These are phyloP conservation scores for Petrocephalus zakoni DNA, from an alignment of 2,113 vertebrate species.

Conservation along the genomic window DNA sequence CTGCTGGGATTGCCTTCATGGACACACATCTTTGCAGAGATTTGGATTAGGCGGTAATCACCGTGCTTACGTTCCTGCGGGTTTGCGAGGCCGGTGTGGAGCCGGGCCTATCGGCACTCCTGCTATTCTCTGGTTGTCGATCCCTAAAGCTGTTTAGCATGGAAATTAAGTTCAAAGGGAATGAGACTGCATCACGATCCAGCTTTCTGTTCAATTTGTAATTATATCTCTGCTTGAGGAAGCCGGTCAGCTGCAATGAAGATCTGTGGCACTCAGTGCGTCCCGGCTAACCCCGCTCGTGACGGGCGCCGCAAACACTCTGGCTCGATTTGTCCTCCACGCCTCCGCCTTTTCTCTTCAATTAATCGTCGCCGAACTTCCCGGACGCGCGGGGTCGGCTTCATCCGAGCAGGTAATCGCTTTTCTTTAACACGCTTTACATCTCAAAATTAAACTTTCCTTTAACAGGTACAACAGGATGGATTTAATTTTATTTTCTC, in stretches of 20 bases:
- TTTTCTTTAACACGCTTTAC: not conserved
- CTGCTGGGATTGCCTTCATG: not conserved
- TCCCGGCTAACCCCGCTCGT: constrained; percentile 47
- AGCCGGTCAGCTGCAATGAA: constrained; percentile 40
- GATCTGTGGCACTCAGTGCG: constrained; percentile 26
- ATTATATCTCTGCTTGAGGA: constrained; percentile 51
- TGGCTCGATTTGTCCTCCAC: constrained; percentile 41
- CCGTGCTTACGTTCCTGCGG: not conserved
- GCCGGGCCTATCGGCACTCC: not conserved
- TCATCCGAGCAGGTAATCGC: constrained; percentile 20
- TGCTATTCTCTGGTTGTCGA: not conserved
- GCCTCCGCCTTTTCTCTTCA: constrained; percentile 35
- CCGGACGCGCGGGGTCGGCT: not conserved
- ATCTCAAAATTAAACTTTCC: not conserved
- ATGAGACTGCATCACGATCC: constrained; percentile 38
- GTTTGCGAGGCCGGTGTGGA: not conserved
- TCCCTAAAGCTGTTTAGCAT: constrained; percentile 3
- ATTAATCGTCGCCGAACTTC: constrained; percentile 35
- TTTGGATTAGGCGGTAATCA: not conserved
- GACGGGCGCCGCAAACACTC: constrained; percentile 38
- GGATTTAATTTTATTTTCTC: not conserved
- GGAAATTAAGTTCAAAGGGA: not conserved
- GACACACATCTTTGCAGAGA: not conserved
- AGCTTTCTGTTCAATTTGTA: constrained; percentile 44
- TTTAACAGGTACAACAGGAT: not conserved